Conservation (phyloP, 1,140 invertebrate genomes). For the Ephestia elutella region DNA sequence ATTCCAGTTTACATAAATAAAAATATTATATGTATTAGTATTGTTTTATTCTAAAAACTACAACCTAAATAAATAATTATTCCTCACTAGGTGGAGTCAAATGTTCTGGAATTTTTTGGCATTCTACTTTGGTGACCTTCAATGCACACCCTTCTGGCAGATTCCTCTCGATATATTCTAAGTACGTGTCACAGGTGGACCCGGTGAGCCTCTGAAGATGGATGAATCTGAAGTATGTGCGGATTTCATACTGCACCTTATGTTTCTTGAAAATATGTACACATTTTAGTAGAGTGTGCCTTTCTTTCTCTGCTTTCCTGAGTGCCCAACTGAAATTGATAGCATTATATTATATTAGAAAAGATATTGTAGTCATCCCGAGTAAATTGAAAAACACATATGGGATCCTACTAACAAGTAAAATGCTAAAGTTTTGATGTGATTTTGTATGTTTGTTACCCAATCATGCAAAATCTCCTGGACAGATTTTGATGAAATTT, state of each 20-base stretch:
- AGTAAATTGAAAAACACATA: no score
- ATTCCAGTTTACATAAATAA: neutral
- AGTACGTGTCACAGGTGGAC: conserved; percentile 94
- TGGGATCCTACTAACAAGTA: neutral
- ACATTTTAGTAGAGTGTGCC: conserved; percentile 89
- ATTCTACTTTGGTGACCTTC: conserved; percentile 91
- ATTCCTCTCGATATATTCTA: conserved; percentile 98
- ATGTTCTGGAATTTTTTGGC: conserved; percentile 75
- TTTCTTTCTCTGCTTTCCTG: conserved; percentile 82
- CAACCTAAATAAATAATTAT: conserved; percentile 20
- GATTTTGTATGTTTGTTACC: no score
- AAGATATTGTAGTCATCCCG: no score
- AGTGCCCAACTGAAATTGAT: conserved; percentile 82
- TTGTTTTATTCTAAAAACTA: conserved; percentile 1
- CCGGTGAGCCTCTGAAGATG: conserved; percentile 91
- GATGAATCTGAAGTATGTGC: conserved; percentile 93
- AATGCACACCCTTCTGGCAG: conserved; percentile 97
- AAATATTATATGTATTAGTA: neutral
- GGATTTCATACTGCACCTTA: conserved; percentile 95
- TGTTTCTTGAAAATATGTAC: conserved; percentile 96
- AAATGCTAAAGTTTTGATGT: no score
- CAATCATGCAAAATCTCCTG: no score
- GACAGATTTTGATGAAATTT: no score
- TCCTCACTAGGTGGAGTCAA: conserved; percentile 55
- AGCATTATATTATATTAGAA: conserved; percentile 22